Evolutionary conservation across 2,113 vertebrate genomes (phyloP), one percentile per base, ranked within the genome.

Genomic region (Planiliza haematocheilus): DNA sequence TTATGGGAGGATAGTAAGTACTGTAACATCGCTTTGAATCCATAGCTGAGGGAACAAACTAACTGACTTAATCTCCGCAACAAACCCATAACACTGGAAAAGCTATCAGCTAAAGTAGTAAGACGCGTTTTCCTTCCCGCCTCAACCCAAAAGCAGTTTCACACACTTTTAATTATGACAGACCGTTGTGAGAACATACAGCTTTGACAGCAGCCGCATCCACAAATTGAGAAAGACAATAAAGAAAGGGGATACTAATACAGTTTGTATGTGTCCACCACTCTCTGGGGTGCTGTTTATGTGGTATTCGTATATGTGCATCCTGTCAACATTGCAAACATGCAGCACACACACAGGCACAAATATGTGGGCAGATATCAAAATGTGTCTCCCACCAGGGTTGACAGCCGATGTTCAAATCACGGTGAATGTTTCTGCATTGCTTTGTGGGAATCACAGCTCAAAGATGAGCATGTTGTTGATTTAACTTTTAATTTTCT

Each of bases 401-500:
- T 12, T 89, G 87, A 88, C 88, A 82, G 83, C 73, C 58, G 39
- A 76, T 74, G 88, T 60, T 79, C 74, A 88, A 86, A 89, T 82
- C 38, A 62, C 87, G 74, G 85, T 76, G 16, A 87, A 86, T 72
- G 9, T 65, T 77, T 69, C 45, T 42, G n/a, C 53, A 38, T 80
- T 21, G 45, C 76, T 82, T 85, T 85, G 59, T 84, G 81, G n/a
- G 60, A 84, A 79, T 80, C 43, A 48, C 37, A 30, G 68, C 79
- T 80, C 73, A 64, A 66, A 81, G 74, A 80, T 20, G 55, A 86
- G 79, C 79, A 79, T 38, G 48, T 66, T 70, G 78, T 81, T 79
- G 68, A 83, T 90, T 90, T 83, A 83, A 89, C 84, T 93, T 92
- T 70, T 86, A 89, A 91, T 82, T 78, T 70, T 79, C 65, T 79